Base-by-base conservation (phyloP, 2,797 vertebrate genomes). In the Clarias fuscus region DNA sequence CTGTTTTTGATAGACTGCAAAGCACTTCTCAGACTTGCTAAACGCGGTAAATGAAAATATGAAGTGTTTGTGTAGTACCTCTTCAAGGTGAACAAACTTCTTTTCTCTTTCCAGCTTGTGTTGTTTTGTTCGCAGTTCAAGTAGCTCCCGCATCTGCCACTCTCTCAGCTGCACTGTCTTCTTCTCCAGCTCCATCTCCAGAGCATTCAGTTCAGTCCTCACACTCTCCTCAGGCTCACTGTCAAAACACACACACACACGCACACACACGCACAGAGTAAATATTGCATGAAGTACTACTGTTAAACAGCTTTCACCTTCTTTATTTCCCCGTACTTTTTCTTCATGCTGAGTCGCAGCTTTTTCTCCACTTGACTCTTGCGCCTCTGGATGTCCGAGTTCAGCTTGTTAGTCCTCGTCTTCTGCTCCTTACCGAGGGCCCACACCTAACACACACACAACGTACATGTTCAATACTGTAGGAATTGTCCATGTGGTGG, bases 81-180 rank as follows among this genome's bases (percentile, higher is more conserved):
- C 96, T 40, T 76, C 86, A 73, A 96, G 92, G 84, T 97, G 93
- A 6, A 87, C 81, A 53, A 93, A 85, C 70, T 94, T 95, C 88
- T 89, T 93, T 83, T 95, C 93, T 0, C 91, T 91, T 90, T 97
- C 97, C 37, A 88, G 24, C 0, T 87, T 24, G 20, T 93, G 92
- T 85, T 96, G 96, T 56, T 92, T 58, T 86, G 94, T 93, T 4
- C 96, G 92, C 22, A 97, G 93, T 33, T 91, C 91, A 33, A 98
- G 92, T 64, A 97, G 93, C n/a, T 95, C 94, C 73, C 95, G 91
- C 91, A 97, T 91, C 88, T 97, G 96, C 90, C 93, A 91, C n/a
- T 96, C 95, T 88, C 93, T 94, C 53, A 96, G 91, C 86, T 95
- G 93, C 8, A 92, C 90, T 0, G 87, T 93, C 89, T 93, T 91